Evolutionary conservation across 2,797 vertebrate species (phyloP), one percentile per base, ranked within the genome.

Genomic region (Diplodus sargus): DNA sequence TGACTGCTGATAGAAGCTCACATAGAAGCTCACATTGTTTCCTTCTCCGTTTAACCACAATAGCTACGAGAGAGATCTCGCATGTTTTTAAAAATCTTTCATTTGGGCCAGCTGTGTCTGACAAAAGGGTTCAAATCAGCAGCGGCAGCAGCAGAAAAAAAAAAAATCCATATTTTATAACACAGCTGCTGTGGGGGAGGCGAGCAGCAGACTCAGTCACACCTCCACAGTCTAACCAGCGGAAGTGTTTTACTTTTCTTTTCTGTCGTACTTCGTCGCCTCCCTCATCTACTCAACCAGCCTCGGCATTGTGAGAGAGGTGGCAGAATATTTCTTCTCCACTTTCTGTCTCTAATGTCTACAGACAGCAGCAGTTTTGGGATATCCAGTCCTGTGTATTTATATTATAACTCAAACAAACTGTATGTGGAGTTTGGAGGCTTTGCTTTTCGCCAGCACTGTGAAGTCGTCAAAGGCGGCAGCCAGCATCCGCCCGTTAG

Each of bases 111-210:
- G 70, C 39, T 74, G 45, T 54, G 23, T 20, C 61, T 66, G 53
- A 45, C 22, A 51, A 64, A 70, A 62, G 34, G 67, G 7, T 42
- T 53, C 30, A 79, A 77, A 53, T 28, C 18, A 59, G 79, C 45
- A 61, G 16, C 2, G 74, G 10, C 20, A 39, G 39, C 39, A 39
- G 39, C 9, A 39, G 22, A 22, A 34, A 34, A 17, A 56, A 34
- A 34, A 34, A 56, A 34, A 34, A 34, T 4, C 2, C 8, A 8
- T 22, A 58, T 5, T 57, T 57, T 47, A 11, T 48, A 64, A 11
- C 86, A 57, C 89, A 91, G 86, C 86, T 91, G 89, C 69, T 67
- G 88, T 78, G 84, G 88, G 79, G 89, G 89, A 83, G 83, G 87
- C n/a, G 60, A 82, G 74, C 59, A 16, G 42, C 1, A 74, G 43